Percentiles rank a stretch among this genome's conserved stretches.
Conservation (phyloP, 1,140 invertebrate species). For the Teleogryllus occipitalis region DNA sequence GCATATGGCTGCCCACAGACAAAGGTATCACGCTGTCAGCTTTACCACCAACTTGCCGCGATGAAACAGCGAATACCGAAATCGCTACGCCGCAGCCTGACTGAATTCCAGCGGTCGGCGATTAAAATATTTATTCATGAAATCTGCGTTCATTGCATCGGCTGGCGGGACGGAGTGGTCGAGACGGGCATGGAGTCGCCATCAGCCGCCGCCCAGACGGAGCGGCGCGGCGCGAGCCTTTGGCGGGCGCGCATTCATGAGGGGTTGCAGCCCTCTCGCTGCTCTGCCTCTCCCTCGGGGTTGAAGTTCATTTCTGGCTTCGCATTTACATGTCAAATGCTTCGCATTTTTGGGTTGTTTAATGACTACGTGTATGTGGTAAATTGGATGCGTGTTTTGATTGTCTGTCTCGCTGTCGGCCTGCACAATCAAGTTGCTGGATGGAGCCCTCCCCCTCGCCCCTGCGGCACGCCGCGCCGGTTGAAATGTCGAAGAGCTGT, state of each 20-base stretch:
- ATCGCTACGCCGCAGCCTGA: neutral
- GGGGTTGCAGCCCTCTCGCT: neutral
- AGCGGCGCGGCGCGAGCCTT: neutral
- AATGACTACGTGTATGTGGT: neutral
- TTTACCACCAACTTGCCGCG: too few species aligned
- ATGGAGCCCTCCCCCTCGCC: too few species aligned
- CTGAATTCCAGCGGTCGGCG: neutral
- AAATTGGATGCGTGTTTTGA: neutral
- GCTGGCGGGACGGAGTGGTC: too few species aligned
- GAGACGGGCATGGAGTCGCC: too few species aligned
- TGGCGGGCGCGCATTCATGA: neutral
- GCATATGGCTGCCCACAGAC: too few species aligned
- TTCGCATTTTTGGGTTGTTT: neutral
- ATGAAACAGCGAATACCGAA: neutral
- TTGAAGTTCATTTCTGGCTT: neutral
- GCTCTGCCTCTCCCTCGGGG: neutral
- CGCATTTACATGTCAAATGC: slow-evolving; percentile 1
- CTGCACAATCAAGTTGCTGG: too few species aligned
- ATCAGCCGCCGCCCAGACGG: neutral
- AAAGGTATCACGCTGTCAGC: too few species aligned
- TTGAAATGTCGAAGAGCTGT: too few species aligned
- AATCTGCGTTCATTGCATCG: neutral
- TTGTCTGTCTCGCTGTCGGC: neutral
- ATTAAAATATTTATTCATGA: slow-evolving; percentile 6
- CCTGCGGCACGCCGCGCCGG: too few species aligned